Base-by-base conservation (phyloP, 37 sponge, comb jelly and placozoan species). In the Trichoplax adhaerens region DNA sequence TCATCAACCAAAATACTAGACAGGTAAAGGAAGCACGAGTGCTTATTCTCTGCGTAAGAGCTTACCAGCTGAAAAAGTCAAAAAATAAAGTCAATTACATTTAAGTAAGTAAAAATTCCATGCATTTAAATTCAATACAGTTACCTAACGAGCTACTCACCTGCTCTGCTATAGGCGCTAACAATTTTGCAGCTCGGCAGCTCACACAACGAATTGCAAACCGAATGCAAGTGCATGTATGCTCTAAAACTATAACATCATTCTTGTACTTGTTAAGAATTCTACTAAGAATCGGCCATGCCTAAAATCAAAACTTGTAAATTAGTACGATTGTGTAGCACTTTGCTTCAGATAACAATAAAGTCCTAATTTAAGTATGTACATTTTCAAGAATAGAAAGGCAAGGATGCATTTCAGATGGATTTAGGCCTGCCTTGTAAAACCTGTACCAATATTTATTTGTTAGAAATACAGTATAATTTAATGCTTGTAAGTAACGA, bases 1-100 rank as follows among this genome's bases (percentile, higher is more conserved):
- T 88, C 90, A 71, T 93, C 94, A 53, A 88, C 83, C 4, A 88
- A 65, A 55, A 93, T 80, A 50, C 85, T 83, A 47, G 83, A 80
- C 8, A 93, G 78, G 61, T 93, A 93, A 10, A 93, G 87, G 70
- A 78, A 88, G 58, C 90, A 88, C 58, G 90, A 88, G 64, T 93
- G 94, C n/a, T 74, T 77, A 64, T 80, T 73, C 1, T 51, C 61
- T 10, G 76, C 61, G 56, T 73, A 77, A 54, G 75, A 10, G 53
- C 58, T 77, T 60, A 77, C 73, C 50, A 77, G 5, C 54, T 29
- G 29, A 29, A 6, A 66, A 0, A 58, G 66, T 3, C 48, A 72
- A 61, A 83, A 87, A 55, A 83, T 77, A 10, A 54, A 49, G 7
- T 80, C 55, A 6, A 74, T 62, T 83, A 83, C 71, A 0, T 55